These are phyloP conservation scores for Lateolabrax maculatus DNA, from an alignment of 2,797 vertebrate species.

Conservation along the genomic window DNA sequence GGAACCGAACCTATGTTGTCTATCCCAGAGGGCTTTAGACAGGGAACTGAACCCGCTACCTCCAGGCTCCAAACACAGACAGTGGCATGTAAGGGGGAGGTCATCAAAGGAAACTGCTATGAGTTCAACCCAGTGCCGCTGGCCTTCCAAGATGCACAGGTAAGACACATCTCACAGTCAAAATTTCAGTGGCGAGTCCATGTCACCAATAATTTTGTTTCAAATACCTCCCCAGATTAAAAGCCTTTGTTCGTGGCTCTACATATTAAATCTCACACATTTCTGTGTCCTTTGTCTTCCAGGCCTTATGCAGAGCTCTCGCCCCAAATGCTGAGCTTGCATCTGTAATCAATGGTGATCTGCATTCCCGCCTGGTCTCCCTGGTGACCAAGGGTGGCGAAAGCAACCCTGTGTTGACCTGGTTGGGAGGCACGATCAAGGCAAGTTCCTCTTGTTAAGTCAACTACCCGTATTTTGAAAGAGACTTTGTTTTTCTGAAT, in stretches of 20 bases:
- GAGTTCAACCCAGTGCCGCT: conserved; percentile 72
- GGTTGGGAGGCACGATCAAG: conserved; percentile 81
- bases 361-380: conserved; percentile 77
- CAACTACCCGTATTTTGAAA: not conserved
- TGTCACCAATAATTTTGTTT: not conserved
- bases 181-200: not conserved
- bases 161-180: conserved; percentile 35
- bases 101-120: conserved; percentile 79
- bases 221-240: not conserved
- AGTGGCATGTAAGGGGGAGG: conserved; percentile 69
- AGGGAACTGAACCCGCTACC: conserved; percentile 31
- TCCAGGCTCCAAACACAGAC: conserved; percentile 13
- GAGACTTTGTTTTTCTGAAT: not conserved
- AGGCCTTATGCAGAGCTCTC: conserved; percentile 73
- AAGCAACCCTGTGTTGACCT: conserved; percentile 71
- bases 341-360: conserved; percentile 69
- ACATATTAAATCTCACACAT: not conserved
- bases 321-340: conserved; percentile 76
- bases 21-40: conserved; percentile 22
- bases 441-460: conserved; percentile 50
- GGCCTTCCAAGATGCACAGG: conserved; percentile 80
- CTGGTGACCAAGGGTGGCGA: conserved; percentile 75
- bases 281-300: conserved; percentile 2
- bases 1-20: not conserved
- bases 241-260: not conserved